Evolutionary conservation across 2,113 vertebrate species (phyloP).

Genomic region (Eptatretus burgeri): DNA sequence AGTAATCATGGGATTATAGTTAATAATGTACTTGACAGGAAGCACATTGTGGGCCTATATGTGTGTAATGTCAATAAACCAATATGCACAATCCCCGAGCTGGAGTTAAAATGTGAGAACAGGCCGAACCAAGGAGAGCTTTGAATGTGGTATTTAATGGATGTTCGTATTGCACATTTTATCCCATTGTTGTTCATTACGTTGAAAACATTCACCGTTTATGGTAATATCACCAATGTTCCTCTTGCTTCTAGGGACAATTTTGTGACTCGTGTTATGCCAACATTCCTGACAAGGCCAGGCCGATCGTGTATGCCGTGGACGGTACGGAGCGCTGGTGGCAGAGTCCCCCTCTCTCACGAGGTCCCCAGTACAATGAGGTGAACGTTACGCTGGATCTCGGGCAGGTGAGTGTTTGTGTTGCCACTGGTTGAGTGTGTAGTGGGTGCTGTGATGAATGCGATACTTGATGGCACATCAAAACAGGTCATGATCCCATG

Average conservation of each 20-base stretch:
- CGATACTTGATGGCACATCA: conserved; percentile 13
- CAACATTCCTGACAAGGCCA: conserved; percentile 36
- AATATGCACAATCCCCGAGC: too few species aligned
- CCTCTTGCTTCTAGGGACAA: conserved; percentile 32
- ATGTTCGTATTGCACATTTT: too few species aligned
- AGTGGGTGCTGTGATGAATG: conserved; percentile 18
- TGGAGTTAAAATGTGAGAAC: too few species aligned
- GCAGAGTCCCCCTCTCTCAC: conserved; percentile 83
- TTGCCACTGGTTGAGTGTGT: conserved; percentile 12
- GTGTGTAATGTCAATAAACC: too few species aligned
- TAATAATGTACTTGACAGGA: too few species aligned
- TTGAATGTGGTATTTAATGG: too few species aligned
- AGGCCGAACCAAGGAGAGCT: too few species aligned
- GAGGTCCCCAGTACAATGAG: conserved; percentile 50
- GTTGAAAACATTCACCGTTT: too few species aligned
- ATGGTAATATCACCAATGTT: too few species aligned
- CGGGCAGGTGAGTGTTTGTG: conserved; percentile 39
- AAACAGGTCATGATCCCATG: background rate
- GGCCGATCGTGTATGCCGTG: conserved; percentile 60
- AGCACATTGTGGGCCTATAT: too few species aligned
- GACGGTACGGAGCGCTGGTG: conserved; percentile 96
- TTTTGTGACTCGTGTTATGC: conserved; percentile 73
- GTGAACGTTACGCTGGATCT: conserved; percentile 86
- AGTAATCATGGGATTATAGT: too few species aligned
- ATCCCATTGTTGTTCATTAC: too few species aligned